These are phyloP conservation scores for Myotis daubentonii DNA, from an alignment of 2,797 vertebrate genomes.

Conservation along the genomic window DNA sequence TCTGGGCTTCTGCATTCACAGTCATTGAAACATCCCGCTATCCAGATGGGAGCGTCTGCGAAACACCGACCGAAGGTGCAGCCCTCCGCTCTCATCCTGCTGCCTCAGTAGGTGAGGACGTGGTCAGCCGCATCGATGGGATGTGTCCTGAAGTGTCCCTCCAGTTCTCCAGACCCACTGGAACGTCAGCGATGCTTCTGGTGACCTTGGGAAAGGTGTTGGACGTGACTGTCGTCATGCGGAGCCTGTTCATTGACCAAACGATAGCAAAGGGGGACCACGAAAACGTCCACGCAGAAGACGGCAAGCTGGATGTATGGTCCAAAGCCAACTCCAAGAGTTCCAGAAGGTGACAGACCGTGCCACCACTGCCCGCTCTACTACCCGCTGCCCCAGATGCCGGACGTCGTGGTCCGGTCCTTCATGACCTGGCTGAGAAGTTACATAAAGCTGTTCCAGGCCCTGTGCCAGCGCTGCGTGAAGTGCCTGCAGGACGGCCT, in stretches of 20 bases:
- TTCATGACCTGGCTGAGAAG: conserved; percentile 99
- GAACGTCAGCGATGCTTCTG: too few species aligned
- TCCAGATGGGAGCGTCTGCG: conserved; percentile 97
- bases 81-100: conserved; percentile 94
- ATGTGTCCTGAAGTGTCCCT: too few species aligned
- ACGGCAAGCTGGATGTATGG: too few species aligned
- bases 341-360: conserved; percentile 94
- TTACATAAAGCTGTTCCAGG: conserved; percentile 98
- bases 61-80: conserved; percentile 96
- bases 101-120: conserved; percentile 93
- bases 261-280: too few species aligned
- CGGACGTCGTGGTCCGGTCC: conserved; percentile 96
- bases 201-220: too few species aligned
- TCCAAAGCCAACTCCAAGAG: too few species aligned
- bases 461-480: conserved; percentile 96
- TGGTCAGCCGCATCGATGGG: too few species aligned
- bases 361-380: conserved; percentile 95
- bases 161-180: too few species aligned
- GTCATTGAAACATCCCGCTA: conserved; percentile 96
- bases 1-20: conserved; percentile 97
- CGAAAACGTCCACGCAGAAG: too few species aligned
- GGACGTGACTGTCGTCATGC: too few species aligned
- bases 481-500: conserved; percentile 96
- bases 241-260: too few species aligned
- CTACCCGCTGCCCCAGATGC: conserved; percentile 99